phyloP scores from a whole-genome alignment of 1,140 invertebrate species.

The Drosophila kurseongensis region DNA sequence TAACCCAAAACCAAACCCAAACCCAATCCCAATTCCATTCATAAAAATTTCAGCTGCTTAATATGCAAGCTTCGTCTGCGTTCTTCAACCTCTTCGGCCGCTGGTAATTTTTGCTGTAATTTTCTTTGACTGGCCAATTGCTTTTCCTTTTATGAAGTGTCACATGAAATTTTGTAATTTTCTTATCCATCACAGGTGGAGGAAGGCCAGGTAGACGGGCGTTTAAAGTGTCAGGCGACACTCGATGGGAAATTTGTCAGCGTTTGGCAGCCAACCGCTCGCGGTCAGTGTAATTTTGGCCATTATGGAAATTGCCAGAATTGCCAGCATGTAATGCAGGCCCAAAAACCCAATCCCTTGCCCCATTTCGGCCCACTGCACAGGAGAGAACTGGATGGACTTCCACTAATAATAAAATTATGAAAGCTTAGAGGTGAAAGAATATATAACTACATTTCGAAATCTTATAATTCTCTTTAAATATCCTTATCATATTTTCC shows the following conservation, averaged over 20 bases:
- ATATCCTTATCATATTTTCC: too few species aligned
- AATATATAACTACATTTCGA: too few species aligned
- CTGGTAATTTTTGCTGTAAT: constrained; percentile 36
- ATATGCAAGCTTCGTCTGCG: constrained; percentile 27
- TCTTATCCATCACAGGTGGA: constrained; percentile 53
- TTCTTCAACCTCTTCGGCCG: too few species aligned
- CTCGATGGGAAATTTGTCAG: constrained; percentile 58
- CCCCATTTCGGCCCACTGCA: not conserved
- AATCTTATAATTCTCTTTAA: too few species aligned
- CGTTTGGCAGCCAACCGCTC: constrained; percentile 53
- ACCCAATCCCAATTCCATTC: constrained; percentile 19
- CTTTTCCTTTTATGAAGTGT: constrained; percentile 57
- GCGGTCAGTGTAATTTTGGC: constrained; percentile 53
- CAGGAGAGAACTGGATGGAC: not conserved
- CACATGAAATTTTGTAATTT: constrained; percentile 81
- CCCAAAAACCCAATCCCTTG: constrained; percentile 3
- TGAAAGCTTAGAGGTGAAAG: too few species aligned
- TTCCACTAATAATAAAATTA: too few species aligned
- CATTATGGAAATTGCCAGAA: constrained; percentile 69
- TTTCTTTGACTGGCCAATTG: constrained; percentile 41
- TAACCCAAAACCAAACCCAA: too few species aligned
- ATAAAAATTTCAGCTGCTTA: constrained; percentile 32
- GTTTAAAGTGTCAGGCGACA: constrained; percentile 70
- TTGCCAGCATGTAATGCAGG: constrained; percentile 9
- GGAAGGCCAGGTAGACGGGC: constrained; percentile 20